Conservation (phyloP, 2,888 invertebrate species). For the Acanthoscelides obtectus region DNA sequence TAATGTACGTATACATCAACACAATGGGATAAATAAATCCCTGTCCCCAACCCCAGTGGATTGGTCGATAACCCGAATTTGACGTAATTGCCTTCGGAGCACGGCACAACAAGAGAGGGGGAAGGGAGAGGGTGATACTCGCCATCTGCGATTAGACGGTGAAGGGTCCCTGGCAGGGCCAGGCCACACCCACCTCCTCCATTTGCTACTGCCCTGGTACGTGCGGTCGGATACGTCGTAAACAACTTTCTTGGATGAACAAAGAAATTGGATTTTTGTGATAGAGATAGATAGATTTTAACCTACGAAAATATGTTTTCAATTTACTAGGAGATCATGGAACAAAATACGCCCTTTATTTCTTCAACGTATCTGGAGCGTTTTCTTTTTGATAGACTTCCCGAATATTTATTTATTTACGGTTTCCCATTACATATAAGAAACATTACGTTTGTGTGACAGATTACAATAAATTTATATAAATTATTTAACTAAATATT, state of each 20-base stretch:
- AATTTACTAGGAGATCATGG: no score
- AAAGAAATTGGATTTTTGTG: no score
- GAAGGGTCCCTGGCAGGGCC: not conserved
- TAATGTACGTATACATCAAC: not conserved
- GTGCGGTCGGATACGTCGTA: not conserved
- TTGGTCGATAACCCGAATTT: not conserved
- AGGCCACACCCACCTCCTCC: not conserved
- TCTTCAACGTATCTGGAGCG: no score
- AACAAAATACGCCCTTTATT: no score
- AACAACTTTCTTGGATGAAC: not conserved
- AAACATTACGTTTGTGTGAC: no score
- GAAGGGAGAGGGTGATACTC: not conserved
- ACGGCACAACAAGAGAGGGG: conserved; percentile 11
- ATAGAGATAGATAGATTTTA: no score
- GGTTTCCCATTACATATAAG: no score
- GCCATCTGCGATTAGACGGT: not conserved
- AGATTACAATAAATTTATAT: no score
- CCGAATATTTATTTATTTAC: no score
- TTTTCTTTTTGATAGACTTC: no score
- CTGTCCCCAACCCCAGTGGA: conserved; percentile 1
- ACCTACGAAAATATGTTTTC: no score
- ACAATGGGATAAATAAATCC: not conserved
- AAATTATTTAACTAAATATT: no score
- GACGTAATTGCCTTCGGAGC: conserved; percentile 10
- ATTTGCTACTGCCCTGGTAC: not conserved